Evolutionary conservation across 2,888 invertebrate genomes (phyloP), one percentile per base, ranked within the genome.

Genomic region (Parthenolecanium corni): DNA sequence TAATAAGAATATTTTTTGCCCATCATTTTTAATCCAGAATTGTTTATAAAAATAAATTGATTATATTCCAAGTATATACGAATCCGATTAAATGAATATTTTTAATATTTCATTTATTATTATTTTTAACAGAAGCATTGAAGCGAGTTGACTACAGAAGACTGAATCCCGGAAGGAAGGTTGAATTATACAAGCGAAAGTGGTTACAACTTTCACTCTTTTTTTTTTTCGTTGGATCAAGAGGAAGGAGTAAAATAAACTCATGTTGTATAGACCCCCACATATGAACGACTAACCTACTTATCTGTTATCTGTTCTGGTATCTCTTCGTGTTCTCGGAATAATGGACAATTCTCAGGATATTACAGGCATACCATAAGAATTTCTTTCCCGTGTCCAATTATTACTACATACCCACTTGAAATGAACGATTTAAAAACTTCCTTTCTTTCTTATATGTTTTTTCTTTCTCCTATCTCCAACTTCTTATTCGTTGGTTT

Each of bases 121-220:
- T 53, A 18, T 38, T 36, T 56, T 49, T 25, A 46, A 31, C 46
- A 38, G 56, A 56, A 56, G 31, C 56, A 51, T 23, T 44, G 52
- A 36, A 46, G 51, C 38, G 56, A 51, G 49, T 49, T 56, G 42
- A 52, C 44, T 52, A 52, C 51, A 62, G 52, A 52, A 62, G 44
- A 31, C 40, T 40, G 42, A 44, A 62, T 53, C 52, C 62, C 62
- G 62, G 61, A 61, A 61, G 61, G 61, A 61, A 61, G 61, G 61
- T 36, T 38, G 61, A 49, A 61, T 61, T 61, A 61, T 61, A 61
- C 61, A 61, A 61, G 61, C 61, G 61, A 61, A 61, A 61, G 61
- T 61, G 61, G 61, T 61, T 31, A 61, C 40, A 61, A 61, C 61
- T 61, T 61, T 61, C 61, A 61, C 61, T 61, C 47, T 36, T 49